Conservation (phyloP, 2,113 vertebrate genomes). For the Thymallus thymallus region DNA sequence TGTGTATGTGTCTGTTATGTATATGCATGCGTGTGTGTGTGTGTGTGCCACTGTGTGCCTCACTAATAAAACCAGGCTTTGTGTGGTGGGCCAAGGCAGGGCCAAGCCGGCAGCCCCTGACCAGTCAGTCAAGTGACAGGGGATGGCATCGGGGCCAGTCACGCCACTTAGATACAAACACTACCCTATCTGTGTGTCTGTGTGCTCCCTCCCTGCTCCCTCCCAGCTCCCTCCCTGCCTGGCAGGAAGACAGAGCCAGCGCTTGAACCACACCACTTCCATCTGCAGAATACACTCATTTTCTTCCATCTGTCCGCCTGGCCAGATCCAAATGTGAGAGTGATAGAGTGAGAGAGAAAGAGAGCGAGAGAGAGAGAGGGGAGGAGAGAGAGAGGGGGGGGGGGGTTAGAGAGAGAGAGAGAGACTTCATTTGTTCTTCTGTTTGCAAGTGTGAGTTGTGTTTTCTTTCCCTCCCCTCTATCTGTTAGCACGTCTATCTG, state of each 20-base stretch:
- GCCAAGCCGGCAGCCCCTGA: slow-evolving; percentile 42
- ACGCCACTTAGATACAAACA: slow-evolving; percentile 60
- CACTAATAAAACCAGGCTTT: slow-evolving; percentile 65
- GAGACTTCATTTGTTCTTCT: slow-evolving; percentile 10
- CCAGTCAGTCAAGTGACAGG: slow-evolving; percentile 59
- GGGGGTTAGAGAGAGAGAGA: neutral
- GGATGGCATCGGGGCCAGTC: slow-evolving; percentile 57
- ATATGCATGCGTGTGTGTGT: too few relatives aligned
- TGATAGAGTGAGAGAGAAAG: neutral
- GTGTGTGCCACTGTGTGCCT: slow-evolving; percentile 33
- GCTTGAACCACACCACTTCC: slow-evolving; percentile 8
- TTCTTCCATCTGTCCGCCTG: slow-evolving; percentile 28
- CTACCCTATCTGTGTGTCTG: slow-evolving; percentile 51
- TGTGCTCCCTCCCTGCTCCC: slow-evolving; percentile 20
- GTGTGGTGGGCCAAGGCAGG: slow-evolving; percentile 51
- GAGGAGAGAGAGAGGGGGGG: neutral
- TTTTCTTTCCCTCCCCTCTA: slow-evolving; percentile 28
- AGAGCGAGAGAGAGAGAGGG: slow-evolving; percentile 15
- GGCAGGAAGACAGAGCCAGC: slow-evolving; percentile 16
- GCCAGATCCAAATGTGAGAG: slow-evolving; percentile 19
- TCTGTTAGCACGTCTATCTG: slow-evolving; percentile 46
- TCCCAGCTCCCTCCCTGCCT: neutral
- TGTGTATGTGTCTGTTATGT: too few relatives aligned
- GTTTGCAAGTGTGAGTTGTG: slow-evolving; percentile 22
- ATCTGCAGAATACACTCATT: slow-evolving; percentile 11